These are phyloP conservation scores for Engystomops pustulosus DNA, from an alignment of 2,113 vertebrate genomes.

Conservation along the genomic window DNA sequence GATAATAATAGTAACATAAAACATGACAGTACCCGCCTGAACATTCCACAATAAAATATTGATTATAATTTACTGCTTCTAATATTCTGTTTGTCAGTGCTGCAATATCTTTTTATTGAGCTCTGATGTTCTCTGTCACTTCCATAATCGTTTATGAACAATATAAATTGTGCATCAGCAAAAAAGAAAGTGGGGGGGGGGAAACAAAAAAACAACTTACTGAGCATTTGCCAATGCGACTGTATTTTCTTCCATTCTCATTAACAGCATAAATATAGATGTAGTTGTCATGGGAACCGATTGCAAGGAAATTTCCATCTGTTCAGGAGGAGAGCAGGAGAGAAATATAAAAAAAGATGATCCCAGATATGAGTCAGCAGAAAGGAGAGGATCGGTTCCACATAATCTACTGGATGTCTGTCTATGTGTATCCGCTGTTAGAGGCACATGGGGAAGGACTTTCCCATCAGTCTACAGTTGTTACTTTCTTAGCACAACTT, in stretches of 20 bases:
- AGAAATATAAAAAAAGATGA: slow-evolving; percentile 5
- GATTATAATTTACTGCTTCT: neutral
- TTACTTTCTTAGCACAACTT: neutral
- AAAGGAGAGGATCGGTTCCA: neutral
- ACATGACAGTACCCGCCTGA: too few relatives aligned
- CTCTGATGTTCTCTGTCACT: neutral
- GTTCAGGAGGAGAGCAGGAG: slow-evolving; percentile 47
- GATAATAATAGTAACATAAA: too few relatives aligned
- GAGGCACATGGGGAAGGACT: neutral
- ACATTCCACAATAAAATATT: neutral
- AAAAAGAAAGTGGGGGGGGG: too few relatives aligned
- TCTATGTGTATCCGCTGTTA: neutral
- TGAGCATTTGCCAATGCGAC: slow-evolving; percentile 92
- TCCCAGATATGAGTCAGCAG: slow-evolving; percentile 37
- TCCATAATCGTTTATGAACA: neutral
- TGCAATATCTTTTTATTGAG: neutral
- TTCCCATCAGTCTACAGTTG: neutral
- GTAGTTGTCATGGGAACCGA: slow-evolving; percentile 98
- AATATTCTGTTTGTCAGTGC: neutral
- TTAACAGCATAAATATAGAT: slow-evolving; percentile 94
- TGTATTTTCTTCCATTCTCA: slow-evolving; percentile 92
- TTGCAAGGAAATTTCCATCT: slow-evolving; percentile 95
- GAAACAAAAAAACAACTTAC: slow-evolving; percentile 78
- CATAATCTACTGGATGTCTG: neutral
- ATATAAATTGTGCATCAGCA: neutral